A percentile compares a stretch with the other conserved stretches of the same genome.
Conservation (phyloP, 2,888 invertebrate genomes). For the Acleris literana region DNA sequence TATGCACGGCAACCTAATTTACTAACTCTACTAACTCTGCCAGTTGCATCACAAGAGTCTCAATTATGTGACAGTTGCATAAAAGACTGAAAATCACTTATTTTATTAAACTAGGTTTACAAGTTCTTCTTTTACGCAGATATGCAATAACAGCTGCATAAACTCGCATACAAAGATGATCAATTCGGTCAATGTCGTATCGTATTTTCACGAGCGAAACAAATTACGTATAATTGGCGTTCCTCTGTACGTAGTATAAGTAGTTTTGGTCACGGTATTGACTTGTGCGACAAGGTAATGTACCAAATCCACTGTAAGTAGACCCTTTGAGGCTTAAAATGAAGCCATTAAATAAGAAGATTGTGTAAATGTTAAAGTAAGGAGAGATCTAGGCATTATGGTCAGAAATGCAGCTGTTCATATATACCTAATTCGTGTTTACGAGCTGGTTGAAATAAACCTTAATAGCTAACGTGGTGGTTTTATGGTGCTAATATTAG, state of each 20-base stretch:
- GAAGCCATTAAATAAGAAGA: neutral
- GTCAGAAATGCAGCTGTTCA: neutral
- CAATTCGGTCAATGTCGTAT: conserved; percentile 29
- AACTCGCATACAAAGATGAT: conserved; percentile 7
- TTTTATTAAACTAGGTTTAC: neutral
- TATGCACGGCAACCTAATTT: too few species aligned
- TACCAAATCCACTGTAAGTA: conserved; percentile 4
- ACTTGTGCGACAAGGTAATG: conserved; percentile 13
- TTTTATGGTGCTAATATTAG: conserved; percentile 13
- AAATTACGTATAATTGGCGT: conserved; percentile 12
- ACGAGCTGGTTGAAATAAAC: conserved; percentile 1
- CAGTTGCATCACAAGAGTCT: too few species aligned
- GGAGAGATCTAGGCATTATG: neutral
- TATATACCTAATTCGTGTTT: neutral
- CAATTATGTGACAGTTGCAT: too few species aligned
- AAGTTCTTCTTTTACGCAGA: neutral
- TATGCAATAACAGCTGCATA: conserved; percentile 1
- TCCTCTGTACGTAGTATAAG: conserved; percentile 9
- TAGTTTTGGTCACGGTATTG: conserved; percentile 21
- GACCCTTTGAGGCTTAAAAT: neutral
- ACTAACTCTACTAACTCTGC: too few species aligned
- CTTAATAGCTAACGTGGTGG: neutral
- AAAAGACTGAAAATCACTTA: too few species aligned
- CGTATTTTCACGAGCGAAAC: conserved; percentile 26
- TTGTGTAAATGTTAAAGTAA: neutral